Conservation (phyloP, 1,140 invertebrate species). For the Aphelenchoides avenae region DNA sequence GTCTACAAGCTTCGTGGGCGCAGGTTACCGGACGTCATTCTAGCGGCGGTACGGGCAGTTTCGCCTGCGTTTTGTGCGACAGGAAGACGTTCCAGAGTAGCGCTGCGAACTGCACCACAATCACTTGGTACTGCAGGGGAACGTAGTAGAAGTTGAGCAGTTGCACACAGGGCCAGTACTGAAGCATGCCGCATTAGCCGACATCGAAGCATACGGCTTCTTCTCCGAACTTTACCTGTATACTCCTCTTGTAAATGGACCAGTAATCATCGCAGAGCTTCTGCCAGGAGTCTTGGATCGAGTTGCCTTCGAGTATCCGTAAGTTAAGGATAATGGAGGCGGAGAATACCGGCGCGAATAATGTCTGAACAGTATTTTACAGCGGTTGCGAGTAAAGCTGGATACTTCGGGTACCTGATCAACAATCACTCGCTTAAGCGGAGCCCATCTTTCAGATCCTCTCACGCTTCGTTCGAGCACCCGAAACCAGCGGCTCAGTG, state of each 20-base stretch:
- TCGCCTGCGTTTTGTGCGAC: conserved; percentile 18
- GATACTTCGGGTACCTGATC: conserved; percentile 4
- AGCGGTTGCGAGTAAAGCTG: not conserved
- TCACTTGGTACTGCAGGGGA: conserved; percentile 30
- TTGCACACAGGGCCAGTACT: conserved; percentile 26
- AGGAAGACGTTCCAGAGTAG: conserved; percentile 25
- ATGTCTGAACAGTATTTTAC: conserved; percentile 11
- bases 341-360: conserved; percentile 34
- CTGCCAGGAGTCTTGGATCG: conserved; percentile 26
- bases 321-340: conserved; percentile 33
- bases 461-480: conserved; percentile 5
- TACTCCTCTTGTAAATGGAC: conserved; percentile 24
- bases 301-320: conserved; percentile 30
- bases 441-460: conserved; percentile 7
- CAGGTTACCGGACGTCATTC: no score
- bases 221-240: conserved; percentile 7
- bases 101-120: conserved; percentile 25
- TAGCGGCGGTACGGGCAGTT: not conserved
- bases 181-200: not conserved
- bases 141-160: conserved; percentile 25
- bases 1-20: no score
- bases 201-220: not conserved
- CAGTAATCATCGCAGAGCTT: conserved; percentile 21
- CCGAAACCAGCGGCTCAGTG: conserved; percentile 8
- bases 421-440: conserved; percentile 9